Percentiles rank a stretch among this genome's conserved stretches.
phyloP scores from a whole-genome alignment of 2,888 invertebrate genomes.

The Siphlonurus alternatus region DNA sequence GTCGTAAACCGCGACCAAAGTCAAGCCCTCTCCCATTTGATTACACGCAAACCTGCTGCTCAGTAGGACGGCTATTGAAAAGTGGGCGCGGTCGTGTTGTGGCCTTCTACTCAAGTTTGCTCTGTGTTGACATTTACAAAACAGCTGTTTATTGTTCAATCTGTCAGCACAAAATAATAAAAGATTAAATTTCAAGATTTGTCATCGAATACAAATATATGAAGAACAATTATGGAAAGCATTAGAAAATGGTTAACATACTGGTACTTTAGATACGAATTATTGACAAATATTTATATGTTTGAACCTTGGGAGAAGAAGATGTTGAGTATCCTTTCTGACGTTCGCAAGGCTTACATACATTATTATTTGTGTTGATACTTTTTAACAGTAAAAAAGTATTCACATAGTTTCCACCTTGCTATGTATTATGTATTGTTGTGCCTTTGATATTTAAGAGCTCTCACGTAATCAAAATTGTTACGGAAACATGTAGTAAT shows the following conservation, averaged over 20 bases:
- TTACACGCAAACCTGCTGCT: too few species aligned
- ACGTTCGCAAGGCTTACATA: not conserved
- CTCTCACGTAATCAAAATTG: not conserved
- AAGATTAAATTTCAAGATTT: too few species aligned
- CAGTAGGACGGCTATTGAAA: too few species aligned
- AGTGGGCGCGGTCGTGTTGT: too few species aligned
- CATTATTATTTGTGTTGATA: not conserved
- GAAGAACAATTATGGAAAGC: slow-evolving; percentile 9
- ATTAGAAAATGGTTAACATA: slow-evolving; percentile 18
- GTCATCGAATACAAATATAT: too few species aligned
- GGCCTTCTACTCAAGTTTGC: too few species aligned
- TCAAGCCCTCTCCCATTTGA: too few species aligned
- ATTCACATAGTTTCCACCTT: not conserved
- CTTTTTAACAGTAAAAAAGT: too few species aligned
- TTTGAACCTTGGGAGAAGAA: slow-evolving; percentile 32
- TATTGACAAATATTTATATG: slow-evolving; percentile 31
- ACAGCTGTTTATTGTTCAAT: too few species aligned
- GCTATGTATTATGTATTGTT: not conserved
- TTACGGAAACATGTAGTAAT: not conserved
- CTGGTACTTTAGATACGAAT: slow-evolving; percentile 28
- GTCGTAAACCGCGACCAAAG: too few species aligned
- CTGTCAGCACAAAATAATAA: too few species aligned
- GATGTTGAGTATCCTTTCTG: slow-evolving; percentile 25
- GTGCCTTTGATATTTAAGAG: not conserved
- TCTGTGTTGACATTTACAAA: too few species aligned